These are phyloP conservation scores for Hesperophylax magnus DNA, from an alignment of 1,140 invertebrate species.

Conservation along the genomic window DNA sequence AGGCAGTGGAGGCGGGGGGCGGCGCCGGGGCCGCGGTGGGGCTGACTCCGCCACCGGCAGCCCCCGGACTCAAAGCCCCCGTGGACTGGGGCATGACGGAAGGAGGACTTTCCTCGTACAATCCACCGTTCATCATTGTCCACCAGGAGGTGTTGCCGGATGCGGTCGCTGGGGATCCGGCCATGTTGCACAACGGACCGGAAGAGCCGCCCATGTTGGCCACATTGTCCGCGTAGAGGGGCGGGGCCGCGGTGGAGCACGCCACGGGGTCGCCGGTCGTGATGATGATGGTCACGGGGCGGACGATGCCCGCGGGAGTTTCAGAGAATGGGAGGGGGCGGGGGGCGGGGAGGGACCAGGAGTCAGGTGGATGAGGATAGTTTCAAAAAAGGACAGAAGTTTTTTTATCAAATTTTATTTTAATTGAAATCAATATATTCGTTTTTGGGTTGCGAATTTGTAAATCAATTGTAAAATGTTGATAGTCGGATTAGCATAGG, in stretches of 20 bases:
- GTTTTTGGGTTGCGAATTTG: too few relatives aligned
- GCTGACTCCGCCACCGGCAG: constrained; percentile 67
- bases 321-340: constrained; percentile 46
- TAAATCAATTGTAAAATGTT: too few relatives aligned
- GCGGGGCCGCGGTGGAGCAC: constrained; percentile 81
- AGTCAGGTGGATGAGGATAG: neutral
- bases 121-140: constrained; percentile 85
- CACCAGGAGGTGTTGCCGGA: constrained; percentile 84
- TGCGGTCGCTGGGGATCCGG: constrained; percentile 83
- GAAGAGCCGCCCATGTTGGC: constrained; percentile 77
- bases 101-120: constrained; percentile 83
- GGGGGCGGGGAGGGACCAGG: constrained; percentile 36
- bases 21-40: constrained; percentile 68
- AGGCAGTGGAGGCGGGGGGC: constrained; percentile 76
- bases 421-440: too few relatives aligned
- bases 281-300: constrained; percentile 73
- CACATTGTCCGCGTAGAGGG: constrained; percentile 85
- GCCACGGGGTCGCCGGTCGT: constrained; percentile 84
- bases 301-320: constrained; percentile 53
- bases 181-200: constrained; percentile 79
- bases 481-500: constrained; percentile 26
- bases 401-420: constrained; percentile 30
- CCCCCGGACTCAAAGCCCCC: constrained; percentile 64
- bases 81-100: constrained; percentile 72
- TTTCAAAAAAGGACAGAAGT: constrained; percentile 2